Evolutionary conservation across 1,140 invertebrate genomes (phyloP).

Genomic region (Ceratina japonica): DNA sequence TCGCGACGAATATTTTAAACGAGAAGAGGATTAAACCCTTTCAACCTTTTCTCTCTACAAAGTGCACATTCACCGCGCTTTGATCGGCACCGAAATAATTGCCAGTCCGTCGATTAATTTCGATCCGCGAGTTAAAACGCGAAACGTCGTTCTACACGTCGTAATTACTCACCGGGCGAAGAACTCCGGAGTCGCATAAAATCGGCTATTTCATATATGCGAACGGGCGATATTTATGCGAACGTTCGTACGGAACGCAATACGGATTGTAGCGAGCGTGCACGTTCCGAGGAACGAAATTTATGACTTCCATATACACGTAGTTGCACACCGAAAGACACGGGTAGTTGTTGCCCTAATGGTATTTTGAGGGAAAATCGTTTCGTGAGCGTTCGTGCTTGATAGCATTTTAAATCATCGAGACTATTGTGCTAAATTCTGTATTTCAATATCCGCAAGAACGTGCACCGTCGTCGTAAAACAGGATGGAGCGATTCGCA

Average conservation of each 20-base stretch:
- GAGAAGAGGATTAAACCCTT: not conserved
- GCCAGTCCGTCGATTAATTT: no score
- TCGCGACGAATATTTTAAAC: not conserved
- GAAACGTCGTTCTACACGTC: no score
- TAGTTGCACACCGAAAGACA: not conserved
- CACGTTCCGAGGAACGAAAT: constrained; percentile 3
- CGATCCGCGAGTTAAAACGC: no score
- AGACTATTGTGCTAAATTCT: not conserved
- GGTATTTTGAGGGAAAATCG: not conserved
- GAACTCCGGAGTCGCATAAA: no score
- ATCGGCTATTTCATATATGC: no score
- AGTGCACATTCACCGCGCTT: no score
- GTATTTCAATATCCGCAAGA: not conserved
- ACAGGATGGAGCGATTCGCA: not conserved
- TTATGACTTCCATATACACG: constrained; percentile 14
- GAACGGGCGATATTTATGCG: constrained; percentile 1
- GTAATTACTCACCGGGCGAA: no score
- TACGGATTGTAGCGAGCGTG: not conserved
- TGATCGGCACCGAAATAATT: no score
- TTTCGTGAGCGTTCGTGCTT: not conserved
- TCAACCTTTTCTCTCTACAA: no score
- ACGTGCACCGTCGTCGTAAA: not conserved
- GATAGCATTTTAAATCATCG: not conserved
- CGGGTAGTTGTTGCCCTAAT: constrained; percentile 15
- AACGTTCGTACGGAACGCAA: not conserved